Percentiles rank a stretch among this genome's conserved stretches.
Conservation (phyloP, 2,797 vertebrate species). For the Linurgus olivaceus region DNA sequence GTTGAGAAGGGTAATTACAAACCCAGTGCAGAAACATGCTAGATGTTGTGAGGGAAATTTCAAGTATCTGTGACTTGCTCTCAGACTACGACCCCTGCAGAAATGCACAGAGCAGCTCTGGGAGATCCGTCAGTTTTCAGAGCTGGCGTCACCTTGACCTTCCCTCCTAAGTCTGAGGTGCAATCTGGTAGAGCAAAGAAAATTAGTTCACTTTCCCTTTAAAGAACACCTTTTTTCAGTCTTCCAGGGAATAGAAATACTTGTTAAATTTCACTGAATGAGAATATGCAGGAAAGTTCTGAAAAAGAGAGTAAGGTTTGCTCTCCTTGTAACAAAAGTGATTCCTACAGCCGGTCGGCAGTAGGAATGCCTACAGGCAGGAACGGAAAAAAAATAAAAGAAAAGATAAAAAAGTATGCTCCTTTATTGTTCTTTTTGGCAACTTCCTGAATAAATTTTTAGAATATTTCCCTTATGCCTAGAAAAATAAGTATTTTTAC, state of each 20-base stretch:
- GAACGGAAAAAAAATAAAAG: not conserved
- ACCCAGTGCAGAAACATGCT: not conserved
- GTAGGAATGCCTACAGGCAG: not conserved
- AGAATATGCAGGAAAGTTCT: not conserved
- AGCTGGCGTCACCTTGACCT: not conserved
- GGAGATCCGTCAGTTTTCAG: not conserved
- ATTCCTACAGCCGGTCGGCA: not conserved
- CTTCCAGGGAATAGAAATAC: not conserved
- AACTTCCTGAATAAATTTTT: not conserved
- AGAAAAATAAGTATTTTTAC: not conserved
- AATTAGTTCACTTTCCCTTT: not conserved
- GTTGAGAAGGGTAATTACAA: not conserved
- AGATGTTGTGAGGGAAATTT: not conserved
- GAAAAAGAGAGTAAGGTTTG: not conserved
- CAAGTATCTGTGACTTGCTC: not conserved
- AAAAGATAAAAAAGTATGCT: rapidly evolving
- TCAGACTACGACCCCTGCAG: not conserved
- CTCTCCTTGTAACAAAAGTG: not conserved
- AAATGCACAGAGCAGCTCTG: not conserved
- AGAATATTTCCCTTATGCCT: not conserved
- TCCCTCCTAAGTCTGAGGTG: not conserved
- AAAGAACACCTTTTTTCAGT: not conserved
- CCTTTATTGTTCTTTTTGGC: not conserved
- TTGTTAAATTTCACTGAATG: not conserved
- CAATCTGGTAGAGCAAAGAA: not conserved